Evolutionary conservation across 2,797 vertebrate species (phyloP).

Genomic region (Gephyroberyx darwinii): DNA sequence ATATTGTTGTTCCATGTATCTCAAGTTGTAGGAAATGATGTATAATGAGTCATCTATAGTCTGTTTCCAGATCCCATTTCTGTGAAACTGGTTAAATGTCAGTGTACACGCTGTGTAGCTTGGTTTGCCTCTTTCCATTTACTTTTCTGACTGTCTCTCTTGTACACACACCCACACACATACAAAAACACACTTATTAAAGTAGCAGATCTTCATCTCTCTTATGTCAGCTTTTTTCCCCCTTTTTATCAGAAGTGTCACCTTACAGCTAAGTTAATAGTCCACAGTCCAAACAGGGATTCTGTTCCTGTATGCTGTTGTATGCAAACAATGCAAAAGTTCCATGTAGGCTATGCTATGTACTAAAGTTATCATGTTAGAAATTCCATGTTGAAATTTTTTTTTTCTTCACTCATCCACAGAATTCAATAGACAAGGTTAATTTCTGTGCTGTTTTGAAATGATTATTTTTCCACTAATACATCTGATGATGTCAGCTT

Average conservation of each 20-base stretch:
- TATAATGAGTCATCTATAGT: background rate
- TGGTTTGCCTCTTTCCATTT: background rate
- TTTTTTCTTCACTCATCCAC: no score
- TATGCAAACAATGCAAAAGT: background rate
- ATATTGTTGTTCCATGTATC: background rate
- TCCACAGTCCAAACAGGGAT: constrained; percentile 1
- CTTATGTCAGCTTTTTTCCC: constrained; percentile 31
- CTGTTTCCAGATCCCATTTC: background rate
- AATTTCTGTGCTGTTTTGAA: no score
- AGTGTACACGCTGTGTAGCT: background rate
- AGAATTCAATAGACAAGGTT: no score
- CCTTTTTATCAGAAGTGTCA: constrained; percentile 2
- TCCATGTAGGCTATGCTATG: no score
- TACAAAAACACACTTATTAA: constrained; percentile 9
- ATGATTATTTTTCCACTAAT: no score
- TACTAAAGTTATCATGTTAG: no score
- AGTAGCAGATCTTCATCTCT: constrained; percentile 35
- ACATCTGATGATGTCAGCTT: no score
- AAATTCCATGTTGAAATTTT: background rate
- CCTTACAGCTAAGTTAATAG: constrained; percentile 1
- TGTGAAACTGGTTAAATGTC: background rate
- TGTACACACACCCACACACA: background rate
- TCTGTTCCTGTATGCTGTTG: background rate
- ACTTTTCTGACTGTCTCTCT: background rate
- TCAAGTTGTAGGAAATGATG: background rate